Percentiles rank a stretch among this genome's conserved stretches.
Evolutionary conservation across 1,140 invertebrate species (phyloP).

Genomic region (Drosophila aff.): DNA sequence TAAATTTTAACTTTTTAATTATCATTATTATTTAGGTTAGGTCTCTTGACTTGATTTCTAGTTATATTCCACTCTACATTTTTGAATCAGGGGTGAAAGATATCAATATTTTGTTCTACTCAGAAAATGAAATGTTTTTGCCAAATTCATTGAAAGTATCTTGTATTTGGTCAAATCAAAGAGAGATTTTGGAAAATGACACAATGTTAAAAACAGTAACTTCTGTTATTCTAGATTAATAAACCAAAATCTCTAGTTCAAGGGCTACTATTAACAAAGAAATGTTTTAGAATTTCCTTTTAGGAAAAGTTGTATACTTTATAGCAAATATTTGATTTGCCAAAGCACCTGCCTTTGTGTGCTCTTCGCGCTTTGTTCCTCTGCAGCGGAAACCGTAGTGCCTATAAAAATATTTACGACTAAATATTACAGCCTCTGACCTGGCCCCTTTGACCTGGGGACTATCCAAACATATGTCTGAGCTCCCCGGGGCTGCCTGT

Average conservation of each 20-base stretch:
- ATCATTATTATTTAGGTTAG: neutral
- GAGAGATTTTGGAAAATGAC: neutral
- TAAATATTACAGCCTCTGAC: slow-evolving; percentile 64
- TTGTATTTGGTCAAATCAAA: neutral
- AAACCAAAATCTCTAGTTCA: neutral
- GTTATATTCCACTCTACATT: neutral
- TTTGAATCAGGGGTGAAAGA: no score
- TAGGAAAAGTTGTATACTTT: neutral
- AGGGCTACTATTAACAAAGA: neutral
- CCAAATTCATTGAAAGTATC: neutral
- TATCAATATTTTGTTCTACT: no score
- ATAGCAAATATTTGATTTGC: slow-evolving; percentile 30
- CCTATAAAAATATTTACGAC: slow-evolving; percentile 84
- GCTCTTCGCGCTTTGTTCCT: slow-evolving; percentile 40
- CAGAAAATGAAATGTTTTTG: neutral
- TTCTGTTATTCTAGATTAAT: neutral
- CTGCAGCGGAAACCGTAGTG: slow-evolving; percentile 35
- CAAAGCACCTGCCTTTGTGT: slow-evolving; percentile 26
- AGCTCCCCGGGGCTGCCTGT: slow-evolving; percentile 34
- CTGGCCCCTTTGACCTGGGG: slow-evolving; percentile 35
- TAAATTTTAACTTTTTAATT: neutral
- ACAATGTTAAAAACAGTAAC: neutral
- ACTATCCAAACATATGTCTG: slow-evolving; percentile 73
- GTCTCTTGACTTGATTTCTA: neutral
- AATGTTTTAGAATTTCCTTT: neutral